phyloP scores from a whole-genome alignment of 2,797 vertebrate genomes.

The Harpagifer antarcticus region DNA sequence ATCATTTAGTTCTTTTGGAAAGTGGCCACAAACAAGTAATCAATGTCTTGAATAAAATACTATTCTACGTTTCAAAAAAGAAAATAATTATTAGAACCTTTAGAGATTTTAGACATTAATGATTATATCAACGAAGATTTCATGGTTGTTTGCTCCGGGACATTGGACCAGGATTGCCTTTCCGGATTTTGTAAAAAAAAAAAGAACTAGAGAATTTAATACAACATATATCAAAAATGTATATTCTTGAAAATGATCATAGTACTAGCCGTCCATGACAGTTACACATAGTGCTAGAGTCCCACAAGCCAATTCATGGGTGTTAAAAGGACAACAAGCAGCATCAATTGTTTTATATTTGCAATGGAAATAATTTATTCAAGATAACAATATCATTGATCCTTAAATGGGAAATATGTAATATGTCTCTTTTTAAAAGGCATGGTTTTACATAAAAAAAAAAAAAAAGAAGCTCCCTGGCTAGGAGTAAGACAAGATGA shows the following conservation, averaged over 20 bases:
- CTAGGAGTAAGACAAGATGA: neutral
- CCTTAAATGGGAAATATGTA: neutral
- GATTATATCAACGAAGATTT: neutral
- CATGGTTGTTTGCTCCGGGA: neutral
- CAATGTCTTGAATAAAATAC: neutral
- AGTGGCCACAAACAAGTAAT: neutral
- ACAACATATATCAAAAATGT: neutral
- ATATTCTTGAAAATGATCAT: neutral
- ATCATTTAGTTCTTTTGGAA: neutral
- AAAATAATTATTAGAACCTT: neutral
- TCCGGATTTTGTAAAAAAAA: neutral
- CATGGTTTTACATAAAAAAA: neutral
- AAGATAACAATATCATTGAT: neutral
- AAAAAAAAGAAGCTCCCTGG: too few species aligned
- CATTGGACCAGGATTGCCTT: neutral
- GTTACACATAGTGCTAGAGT: neutral
- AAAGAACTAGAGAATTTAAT: neutral
- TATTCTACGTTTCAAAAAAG: neutral
- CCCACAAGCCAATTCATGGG: neutral
- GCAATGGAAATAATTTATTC: neutral
- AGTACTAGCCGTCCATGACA: neutral
- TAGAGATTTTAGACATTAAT: neutral
- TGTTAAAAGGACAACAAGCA: neutral
- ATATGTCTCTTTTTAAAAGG: neutral
- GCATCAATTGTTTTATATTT: constrained; percentile 1